phyloP scores from a whole-genome alignment of 35 echinoderm and acorn worm species.

The Patiria miniata region DNA sequence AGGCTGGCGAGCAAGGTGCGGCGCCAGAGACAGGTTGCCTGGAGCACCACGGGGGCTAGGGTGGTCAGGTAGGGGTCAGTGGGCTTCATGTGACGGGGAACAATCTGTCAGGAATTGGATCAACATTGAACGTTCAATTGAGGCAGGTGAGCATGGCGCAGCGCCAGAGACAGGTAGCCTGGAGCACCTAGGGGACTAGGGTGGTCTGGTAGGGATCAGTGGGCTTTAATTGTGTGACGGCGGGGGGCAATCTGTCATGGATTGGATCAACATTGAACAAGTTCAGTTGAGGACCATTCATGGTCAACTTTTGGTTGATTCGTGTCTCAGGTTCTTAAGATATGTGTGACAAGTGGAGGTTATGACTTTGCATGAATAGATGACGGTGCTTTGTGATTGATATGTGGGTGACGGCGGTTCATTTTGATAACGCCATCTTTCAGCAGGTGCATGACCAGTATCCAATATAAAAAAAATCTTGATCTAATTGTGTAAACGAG shows the following conservation, averaged over 20 bases:
- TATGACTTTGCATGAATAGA: too few species aligned
- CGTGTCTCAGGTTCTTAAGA: too few species aligned
- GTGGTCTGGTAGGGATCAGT: constrained; percentile 72
- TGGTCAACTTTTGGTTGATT: neutral
- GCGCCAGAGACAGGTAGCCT: constrained; percentile 85
- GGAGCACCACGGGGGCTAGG: constrained; percentile 44
- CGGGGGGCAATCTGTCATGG: constrained; percentile 34
- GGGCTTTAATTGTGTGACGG: constrained; percentile 20
- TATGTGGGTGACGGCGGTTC: too few species aligned
- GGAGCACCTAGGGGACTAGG: constrained; percentile 41
- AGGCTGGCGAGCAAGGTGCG: constrained; percentile 68
- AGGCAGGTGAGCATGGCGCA: constrained; percentile 64
- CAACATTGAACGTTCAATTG: too few species aligned
- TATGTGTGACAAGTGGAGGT: too few species aligned
- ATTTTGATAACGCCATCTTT: too few species aligned
- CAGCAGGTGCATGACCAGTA: too few species aligned
- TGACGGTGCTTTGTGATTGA: too few species aligned
- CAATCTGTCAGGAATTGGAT: constrained; percentile 45
- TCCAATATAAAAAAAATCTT: too few species aligned
- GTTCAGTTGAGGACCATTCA: too few species aligned
- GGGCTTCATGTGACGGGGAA: constrained; percentile 25
- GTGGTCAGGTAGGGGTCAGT: constrained; percentile 74
- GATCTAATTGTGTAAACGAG: too few species aligned
- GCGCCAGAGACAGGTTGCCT: constrained; percentile 84
- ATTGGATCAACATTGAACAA: too few species aligned